Base-by-base conservation (phyloP, 2,797 vertebrate genomes). In the Eleutherodactylus coqui region DNA sequence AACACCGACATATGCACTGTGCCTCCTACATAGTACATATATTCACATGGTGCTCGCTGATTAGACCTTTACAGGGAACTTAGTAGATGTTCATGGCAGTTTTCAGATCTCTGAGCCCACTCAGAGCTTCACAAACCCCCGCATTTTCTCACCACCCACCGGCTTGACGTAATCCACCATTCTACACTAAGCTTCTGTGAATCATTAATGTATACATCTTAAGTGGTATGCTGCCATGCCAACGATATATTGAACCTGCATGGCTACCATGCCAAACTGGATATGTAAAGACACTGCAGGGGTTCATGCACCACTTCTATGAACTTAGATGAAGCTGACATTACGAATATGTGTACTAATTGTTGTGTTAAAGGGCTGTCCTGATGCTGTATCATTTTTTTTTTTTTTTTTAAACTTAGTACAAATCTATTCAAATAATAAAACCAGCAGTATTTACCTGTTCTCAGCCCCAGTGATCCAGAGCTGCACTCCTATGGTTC, bases 131-230 rank as follows among this genome's bases (percentile, higher is more conserved):
- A 82, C 60, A n/a, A 82, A 27, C 79, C 85, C 70, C 70, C 70
- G 9, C 78, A 49, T 36, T 45, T 75, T 82, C 79, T 86, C 79
- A 82, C 85, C 85, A 34, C 85, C 85, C 58, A 86, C 79, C 43
- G 29, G 19, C 14, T 49, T 82, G 85, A 82, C 72, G 60, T 86
- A 55, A 76, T 76, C 76, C 73, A 53, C 51, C 34, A 14, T 41
- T 80, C 41, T 45, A 62, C 79, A n/a, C 85, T 77, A 24, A 27
- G 58, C 43, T 76, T 21, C 58, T 29, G 41, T 75, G 85, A 86
- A 75, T 82, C 72, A 43, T 67, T 76, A 47, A 55, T 62, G 70
- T 38, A 29, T 55, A 38, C 62, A 75, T 64, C 16, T 27, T 70
- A 82, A 72, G 69, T 72, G 21, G 67, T 41, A 72, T 24, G 75